These are phyloP conservation scores for Ips nitidus DNA, from an alignment of 1,140 invertebrate species.

Conservation along the genomic window DNA sequence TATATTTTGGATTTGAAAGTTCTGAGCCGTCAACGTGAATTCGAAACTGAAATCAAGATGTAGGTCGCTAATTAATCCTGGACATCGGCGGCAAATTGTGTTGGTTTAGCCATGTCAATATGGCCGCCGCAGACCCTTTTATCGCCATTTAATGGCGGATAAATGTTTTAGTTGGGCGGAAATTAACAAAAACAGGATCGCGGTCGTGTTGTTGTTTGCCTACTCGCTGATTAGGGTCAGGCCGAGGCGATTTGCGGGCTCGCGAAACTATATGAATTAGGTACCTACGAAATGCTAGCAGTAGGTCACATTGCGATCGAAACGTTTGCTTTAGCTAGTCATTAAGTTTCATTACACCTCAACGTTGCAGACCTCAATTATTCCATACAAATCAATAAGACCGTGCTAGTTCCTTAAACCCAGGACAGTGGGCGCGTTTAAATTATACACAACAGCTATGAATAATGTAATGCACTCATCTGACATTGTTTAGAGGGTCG, in stretches of 20 bases:
- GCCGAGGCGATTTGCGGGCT: constrained; percentile 5
- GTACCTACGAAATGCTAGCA: no score
- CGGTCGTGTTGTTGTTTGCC: constrained; percentile 28
- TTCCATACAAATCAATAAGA: no score
- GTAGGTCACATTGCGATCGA: no score
- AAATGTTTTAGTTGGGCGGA: constrained; percentile 25
- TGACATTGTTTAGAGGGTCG: no score
- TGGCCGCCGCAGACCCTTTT: constrained; percentile 26
- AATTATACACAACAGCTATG: no score
- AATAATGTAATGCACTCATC: no score
- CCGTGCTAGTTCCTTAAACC: no score
- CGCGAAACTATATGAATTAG: neutral
- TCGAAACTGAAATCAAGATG: constrained; percentile 26
- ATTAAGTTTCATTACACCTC: no score
- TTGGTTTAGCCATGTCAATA: constrained; percentile 32
- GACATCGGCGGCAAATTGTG: constrained; percentile 26
- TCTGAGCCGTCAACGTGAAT: constrained; percentile 6
- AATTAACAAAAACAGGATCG: constrained; percentile 30
- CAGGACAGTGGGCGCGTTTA: no score
- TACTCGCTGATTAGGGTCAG: constrained; percentile 19
- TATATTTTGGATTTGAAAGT: no score
- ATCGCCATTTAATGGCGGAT: constrained; percentile 30
- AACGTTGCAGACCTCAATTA: no score
- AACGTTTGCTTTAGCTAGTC: no score
- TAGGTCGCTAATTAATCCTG: constrained; percentile 29